Evolutionary conservation across 2,888 invertebrate genomes (phyloP), one percentile per base, ranked within the genome.

Genomic region (Celastrina argiolus): DNA sequence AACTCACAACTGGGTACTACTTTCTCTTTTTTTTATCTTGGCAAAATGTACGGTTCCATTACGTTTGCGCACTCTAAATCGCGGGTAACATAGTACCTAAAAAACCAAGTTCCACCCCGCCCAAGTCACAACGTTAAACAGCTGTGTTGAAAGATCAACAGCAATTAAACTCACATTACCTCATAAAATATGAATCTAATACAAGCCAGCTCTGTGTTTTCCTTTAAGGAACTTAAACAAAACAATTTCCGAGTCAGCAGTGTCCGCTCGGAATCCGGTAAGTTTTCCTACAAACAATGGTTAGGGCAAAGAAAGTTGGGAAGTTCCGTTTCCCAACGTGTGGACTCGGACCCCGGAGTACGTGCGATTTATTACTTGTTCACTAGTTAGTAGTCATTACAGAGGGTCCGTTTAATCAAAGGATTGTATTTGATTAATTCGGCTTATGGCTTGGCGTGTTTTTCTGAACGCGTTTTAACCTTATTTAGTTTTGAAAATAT

Each of bases 261-360:
- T 84, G 88, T 83, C 85, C 85, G 86, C 86, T 87, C 81, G 81
- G 81, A 77, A 82, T 84, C 83, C 84, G 77, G 76, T 74, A 85
- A 89, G 84, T 87, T 89, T 77, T 79, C 82, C 82, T 82, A 78
- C 83, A 85, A 89, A 88, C 88, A 88, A 87, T 88, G 84, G 86
- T 88, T 87, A 76, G 81, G 84, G 86, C 87, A 88, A 88, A 88
- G 87, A 88, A 87, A 89, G 82, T 88, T 86, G 76, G 74, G 68
- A 71, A 73, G 75, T 81, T n/a, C n/a, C n/a, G n/a, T n/a, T n/a
- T 81, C 80, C 76, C 79, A 79, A 76, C 78, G 76, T 81, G 80
- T 73, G 74, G 78, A 74, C 75, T 22, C 6, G 22, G 61, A 22
- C 22, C 26, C 51, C 72, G 16, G 59, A 56, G 16, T 59, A 61